These are phyloP conservation scores for Drosophila murphyi DNA, from an alignment of 1,140 invertebrate species.

Conservation along the genomic window DNA sequence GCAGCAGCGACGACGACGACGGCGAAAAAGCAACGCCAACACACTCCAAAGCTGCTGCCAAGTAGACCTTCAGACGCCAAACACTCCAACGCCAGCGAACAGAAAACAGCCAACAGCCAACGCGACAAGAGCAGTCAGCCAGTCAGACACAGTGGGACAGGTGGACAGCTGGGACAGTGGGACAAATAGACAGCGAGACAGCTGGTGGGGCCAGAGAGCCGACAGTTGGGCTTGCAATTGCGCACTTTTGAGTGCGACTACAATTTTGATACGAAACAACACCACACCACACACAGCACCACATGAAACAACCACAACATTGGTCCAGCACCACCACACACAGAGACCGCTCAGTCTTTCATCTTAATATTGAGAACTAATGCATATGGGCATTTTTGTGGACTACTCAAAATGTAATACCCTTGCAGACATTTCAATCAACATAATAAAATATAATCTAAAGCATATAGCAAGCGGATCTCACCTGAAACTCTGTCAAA, in stretches of 20 bases:
- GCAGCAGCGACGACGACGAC: slow-evolving; percentile 13
- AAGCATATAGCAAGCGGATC: no score
- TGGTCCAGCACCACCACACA: slow-evolving; percentile 33
- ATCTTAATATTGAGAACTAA: background rate
- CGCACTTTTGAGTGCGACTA: slow-evolving; percentile 67
- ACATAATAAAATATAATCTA: no score
- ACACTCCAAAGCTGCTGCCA: slow-evolving; percentile 77
- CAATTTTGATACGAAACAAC: slow-evolving; percentile 35
- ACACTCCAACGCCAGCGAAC: slow-evolving; percentile 74
- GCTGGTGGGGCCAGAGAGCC: slow-evolving; percentile 58
- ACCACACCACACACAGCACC: slow-evolving; percentile 1
- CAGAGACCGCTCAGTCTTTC: slow-evolving; percentile 31
- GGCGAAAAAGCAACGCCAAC: slow-evolving; percentile 60
- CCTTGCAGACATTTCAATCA: background rate
- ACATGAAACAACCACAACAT: background rate
- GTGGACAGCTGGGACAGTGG: slow-evolving; percentile 16
- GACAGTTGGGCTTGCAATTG: slow-evolving; percentile 75
- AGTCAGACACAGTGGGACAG: slow-evolving; percentile 56
- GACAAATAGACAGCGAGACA: slow-evolving; percentile 38
- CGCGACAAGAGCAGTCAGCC: slow-evolving; percentile 63
- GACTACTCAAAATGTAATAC: background rate
- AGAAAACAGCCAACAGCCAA: slow-evolving; percentile 49
- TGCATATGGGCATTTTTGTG: background rate
- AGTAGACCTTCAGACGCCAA: slow-evolving; percentile 83
- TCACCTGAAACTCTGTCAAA: no score